Evolutionary conservation across 2,888 invertebrate species (phyloP).

Genomic region (Apodemia duryi): DNA sequence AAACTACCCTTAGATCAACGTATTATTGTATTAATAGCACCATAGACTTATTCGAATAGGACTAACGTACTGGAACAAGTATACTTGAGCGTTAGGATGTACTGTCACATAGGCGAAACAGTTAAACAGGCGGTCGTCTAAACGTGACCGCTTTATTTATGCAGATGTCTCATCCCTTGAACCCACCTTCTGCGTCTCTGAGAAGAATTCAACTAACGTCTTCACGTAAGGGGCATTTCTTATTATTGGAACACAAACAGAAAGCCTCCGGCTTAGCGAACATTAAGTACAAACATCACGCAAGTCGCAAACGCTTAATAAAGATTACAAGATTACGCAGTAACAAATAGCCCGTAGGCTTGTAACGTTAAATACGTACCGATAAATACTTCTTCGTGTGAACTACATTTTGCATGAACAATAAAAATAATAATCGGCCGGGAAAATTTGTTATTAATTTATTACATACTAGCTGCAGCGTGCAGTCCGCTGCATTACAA

Average conservation of each 20-base stretch:
- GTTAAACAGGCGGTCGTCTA: conserved; percentile 56
- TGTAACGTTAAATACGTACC: conserved; percentile 4
- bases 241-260: conserved; percentile 45
- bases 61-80: conserved; percentile 23
- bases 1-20: no score
- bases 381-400: not conserved
- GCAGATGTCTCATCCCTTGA: conserved; percentile 54
- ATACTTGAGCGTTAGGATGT: conserved; percentile 23
- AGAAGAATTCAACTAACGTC: conserved; percentile 63
- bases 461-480: no score
- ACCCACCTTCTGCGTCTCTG: conserved; percentile 33
- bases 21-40: no score
- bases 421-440: no score
- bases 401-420: no score
- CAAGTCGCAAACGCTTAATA: conserved; percentile 39
- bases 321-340: conserved; percentile 41
- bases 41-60: no score
- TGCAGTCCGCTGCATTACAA: no score
- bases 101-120: conserved; percentile 47
- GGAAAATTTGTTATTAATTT: no score
- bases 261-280: conserved; percentile 43
- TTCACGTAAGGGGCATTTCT: conserved; percentile 40
- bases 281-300: conserved; percentile 43
- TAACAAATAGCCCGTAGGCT: conserved; percentile 10
- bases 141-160: conserved; percentile 74